A percentile compares a stretch with the other conserved stretches of the same genome.
phyloP scores from a whole-genome alignment of 2,888 invertebrate species.

The Actias luna region DNA sequence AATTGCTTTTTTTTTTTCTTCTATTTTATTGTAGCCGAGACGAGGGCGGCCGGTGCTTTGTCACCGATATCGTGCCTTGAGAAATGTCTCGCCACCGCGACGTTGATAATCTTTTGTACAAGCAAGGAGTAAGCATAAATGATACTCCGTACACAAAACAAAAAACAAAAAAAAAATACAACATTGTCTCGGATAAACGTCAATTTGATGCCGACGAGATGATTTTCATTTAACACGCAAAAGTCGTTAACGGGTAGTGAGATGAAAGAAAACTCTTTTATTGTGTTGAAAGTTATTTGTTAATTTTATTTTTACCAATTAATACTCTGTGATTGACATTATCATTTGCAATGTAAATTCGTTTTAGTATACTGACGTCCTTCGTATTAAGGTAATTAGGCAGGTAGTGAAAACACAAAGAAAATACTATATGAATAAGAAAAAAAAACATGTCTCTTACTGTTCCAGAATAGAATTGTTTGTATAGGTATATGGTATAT shows the following conservation, averaged over 20 bases:
- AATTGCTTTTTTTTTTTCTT: slow-evolving; percentile 58
- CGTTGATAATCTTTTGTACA: slow-evolving; percentile 44
- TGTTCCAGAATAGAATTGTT: no score
- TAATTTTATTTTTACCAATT: no score
- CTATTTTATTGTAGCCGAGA: slow-evolving; percentile 23
- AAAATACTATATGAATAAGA: no score
- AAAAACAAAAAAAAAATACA: slow-evolving; percentile 16
- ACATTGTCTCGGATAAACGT: slow-evolving; percentile 5
- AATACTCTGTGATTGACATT: no score
- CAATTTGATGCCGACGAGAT: not conserved
- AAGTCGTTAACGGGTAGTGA: not conserved
- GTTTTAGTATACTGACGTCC: no score
- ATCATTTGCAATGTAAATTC: no score
- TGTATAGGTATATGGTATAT: no score
- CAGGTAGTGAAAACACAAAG: no score
- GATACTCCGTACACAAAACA: slow-evolving; percentile 20
- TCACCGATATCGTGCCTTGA: slow-evolving; percentile 21
- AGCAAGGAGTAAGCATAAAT: slow-evolving; percentile 46
- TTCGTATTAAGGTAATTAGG: no score
- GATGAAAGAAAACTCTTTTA: not conserved
- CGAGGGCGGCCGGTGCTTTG: slow-evolving; percentile 1
- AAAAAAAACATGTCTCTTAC: no score
- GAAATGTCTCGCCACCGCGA: slow-evolving; percentile 32
- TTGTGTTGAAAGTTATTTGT: no score
- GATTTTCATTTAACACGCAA: not conserved